Conservation (phyloP, 1,140 invertebrate species). For the Euglossa dilemma region DNA sequence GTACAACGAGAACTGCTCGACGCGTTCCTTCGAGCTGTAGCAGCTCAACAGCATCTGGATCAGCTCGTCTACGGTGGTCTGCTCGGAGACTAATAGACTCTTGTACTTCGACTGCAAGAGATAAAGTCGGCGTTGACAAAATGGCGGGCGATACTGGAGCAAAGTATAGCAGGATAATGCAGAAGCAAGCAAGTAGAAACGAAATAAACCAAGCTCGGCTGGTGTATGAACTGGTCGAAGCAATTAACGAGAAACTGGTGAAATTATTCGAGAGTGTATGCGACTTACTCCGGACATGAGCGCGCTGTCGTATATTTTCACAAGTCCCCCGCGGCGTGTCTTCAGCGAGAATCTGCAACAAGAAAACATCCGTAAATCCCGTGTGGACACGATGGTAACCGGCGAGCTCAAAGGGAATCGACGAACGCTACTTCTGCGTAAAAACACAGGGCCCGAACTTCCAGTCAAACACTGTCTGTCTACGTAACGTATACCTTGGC, state of each 20-base stretch:
- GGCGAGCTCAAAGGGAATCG: slow-evolving; percentile 58
- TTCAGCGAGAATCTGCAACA: slow-evolving; percentile 91
- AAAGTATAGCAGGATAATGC: background rate
- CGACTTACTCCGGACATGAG: slow-evolving; percentile 90
- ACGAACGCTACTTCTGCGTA: slow-evolving; percentile 52
- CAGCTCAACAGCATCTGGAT: slow-evolving; percentile 93
- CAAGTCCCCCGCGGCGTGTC: slow-evolving; percentile 91
- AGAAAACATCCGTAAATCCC: slow-evolving; percentile 59
- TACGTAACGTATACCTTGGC: slow-evolving; percentile 51
- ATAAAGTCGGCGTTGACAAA: slow-evolving; percentile 34
- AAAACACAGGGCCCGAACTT: slow-evolving; percentile 31
- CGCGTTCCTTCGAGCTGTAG: slow-evolving; percentile 91
- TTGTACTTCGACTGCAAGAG: slow-evolving; percentile 93
- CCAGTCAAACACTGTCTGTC: slow-evolving; percentile 48
- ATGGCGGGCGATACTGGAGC: background rate
- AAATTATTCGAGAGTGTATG: background rate
- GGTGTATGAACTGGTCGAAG: background rate
- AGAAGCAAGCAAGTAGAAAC: background rate
- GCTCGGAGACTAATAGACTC: slow-evolving; percentile 93
- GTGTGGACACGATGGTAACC: slow-evolving; percentile 10
- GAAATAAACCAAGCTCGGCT: background rate
- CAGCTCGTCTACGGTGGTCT: slow-evolving; percentile 94
- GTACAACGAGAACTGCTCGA: slow-evolving; percentile 93
- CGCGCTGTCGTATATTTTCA: slow-evolving; percentile 95
- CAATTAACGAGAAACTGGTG: background rate